Percentiles rank a stretch among this genome's conserved stretches.
Conservation (phyloP, 2,797 vertebrate species). For the Parauchenoglanis ngamensis region DNA sequence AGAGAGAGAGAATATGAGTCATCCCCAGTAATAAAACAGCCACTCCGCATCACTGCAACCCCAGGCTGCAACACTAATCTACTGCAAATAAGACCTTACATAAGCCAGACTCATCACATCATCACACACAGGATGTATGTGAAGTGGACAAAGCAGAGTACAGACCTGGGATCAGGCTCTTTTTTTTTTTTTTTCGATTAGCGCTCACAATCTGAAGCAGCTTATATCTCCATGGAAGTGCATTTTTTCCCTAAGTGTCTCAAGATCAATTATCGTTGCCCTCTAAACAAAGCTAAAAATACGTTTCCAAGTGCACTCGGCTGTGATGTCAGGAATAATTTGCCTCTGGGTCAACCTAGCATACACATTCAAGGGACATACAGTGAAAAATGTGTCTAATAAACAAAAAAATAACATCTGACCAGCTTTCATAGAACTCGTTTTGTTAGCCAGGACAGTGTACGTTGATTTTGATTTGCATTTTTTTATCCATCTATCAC, state of each 20-base stretch:
- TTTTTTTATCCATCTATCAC: not conserved
- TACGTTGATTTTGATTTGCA: not conserved
- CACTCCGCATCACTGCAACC: constrained; percentile 44
- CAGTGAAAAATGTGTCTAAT: not conserved
- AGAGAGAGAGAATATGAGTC: constrained; percentile 47
- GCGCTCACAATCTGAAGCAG: not conserved
- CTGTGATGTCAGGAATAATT: not conserved
- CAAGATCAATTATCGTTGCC: constrained; percentile 9
- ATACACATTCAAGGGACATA: no score
- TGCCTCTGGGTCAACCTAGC: not conserved
- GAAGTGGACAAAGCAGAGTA: constrained; percentile 16
- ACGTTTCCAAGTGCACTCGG: not conserved
- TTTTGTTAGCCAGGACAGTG: not conserved
- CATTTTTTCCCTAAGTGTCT: not conserved
- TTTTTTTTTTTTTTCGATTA: not conserved
- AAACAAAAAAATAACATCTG: not conserved
- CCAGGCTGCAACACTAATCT: constrained; percentile 44
- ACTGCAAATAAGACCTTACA: constrained; percentile 47
- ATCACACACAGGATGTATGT: constrained; percentile 28
- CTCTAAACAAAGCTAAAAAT: constrained; percentile 9
- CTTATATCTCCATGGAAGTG: not conserved
- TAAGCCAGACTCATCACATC: constrained; percentile 31
- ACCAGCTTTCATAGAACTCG: not conserved
- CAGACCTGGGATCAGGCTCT: constrained; percentile 12
- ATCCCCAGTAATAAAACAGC: constrained; percentile 44